Evolutionary conservation across 2,888 invertebrate species (phyloP).

Genomic region (Heliconius cydno): DNA sequence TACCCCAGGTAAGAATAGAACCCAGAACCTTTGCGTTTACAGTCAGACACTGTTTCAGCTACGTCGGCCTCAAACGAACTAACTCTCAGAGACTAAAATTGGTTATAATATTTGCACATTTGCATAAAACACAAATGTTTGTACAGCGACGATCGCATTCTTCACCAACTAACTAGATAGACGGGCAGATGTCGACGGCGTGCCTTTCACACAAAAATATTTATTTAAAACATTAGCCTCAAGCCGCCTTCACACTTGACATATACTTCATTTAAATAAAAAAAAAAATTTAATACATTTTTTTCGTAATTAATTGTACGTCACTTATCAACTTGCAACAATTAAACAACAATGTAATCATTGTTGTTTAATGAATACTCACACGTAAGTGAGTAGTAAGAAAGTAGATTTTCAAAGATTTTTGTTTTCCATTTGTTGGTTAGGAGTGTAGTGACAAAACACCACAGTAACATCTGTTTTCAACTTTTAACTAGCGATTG

Average conservation of each 20-base stretch:
- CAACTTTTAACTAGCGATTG: too few relatives aligned
- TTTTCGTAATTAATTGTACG: too few relatives aligned
- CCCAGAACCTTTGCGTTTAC: neutral
- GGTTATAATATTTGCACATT: slow-evolving; percentile 17
- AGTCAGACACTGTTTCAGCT: neutral
- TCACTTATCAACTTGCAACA: too few relatives aligned
- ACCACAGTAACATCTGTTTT: too few relatives aligned
- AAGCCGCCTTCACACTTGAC: slow-evolving; percentile 23
- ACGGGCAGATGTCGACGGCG: slow-evolving; percentile 32
- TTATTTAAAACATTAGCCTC: slow-evolving; percentile 26
- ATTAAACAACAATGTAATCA: too few relatives aligned
- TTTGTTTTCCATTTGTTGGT: too few relatives aligned
- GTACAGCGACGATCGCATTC: slow-evolving; percentile 33
- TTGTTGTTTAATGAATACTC: too few relatives aligned
- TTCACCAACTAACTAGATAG: slow-evolving; percentile 17
- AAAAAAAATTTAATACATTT: neutral
- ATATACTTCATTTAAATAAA: neutral
- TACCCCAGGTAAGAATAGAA: neutral
- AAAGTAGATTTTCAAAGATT: too few relatives aligned
- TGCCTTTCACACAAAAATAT: slow-evolving; percentile 41
- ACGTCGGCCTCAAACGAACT: neutral
- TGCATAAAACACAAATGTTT: slow-evolving; percentile 25
- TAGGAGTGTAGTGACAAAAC: too few relatives aligned
- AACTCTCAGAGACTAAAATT: neutral
- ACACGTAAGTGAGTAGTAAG: too few relatives aligned